Evolutionary conservation across 1,140 invertebrate genomes (phyloP), one percentile per base, ranked within the genome.

Genomic region (Drosophila bocqueti): DNA sequence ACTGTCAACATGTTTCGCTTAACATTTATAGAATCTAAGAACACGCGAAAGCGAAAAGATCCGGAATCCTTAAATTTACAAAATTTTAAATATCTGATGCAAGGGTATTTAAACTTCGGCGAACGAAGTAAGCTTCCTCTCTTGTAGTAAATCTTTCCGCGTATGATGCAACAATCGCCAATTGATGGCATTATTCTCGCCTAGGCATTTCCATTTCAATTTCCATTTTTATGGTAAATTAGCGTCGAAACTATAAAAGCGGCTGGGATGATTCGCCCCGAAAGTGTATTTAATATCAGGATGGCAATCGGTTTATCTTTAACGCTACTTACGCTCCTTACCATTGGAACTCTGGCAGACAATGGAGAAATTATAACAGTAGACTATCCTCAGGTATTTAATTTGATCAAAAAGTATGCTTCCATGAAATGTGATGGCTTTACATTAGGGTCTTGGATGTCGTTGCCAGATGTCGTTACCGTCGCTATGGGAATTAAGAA

Each of bases 211-310:
- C 7, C 21, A 38, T 8, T 68, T 26, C 2, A 21, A 67, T 31
- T 29, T 10, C 10, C 6, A 21, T 38, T 54, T 67, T 68, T 21
- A 16, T n/a, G 31, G 29, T 15, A 10, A 45, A 1, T 54, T 55
- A 38, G 8, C 3, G 4, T n/a, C n/a, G 4, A 68, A 36, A 24
- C 38, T 71, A 71, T 71, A 71, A 45, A 71, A 71, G 64, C n/a
- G 24, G 24, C 6, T 15, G 15, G 4, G 6, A n/a, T 5, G 11
- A 42, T 16, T 68, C 13, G 29, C 18, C 15, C 0, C 8, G 2
- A 13, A n/a, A 38, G n/a, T 68, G 11, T 31, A 1, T 18, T 15
- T 2, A 46, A 7, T 18, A 26, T 18, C 63, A 45, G 1, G 6
- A 68, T 71, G 67, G 13, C 13, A 15, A 24, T 31, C 3, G 24